Conservation (phyloP, 2,888 invertebrate genomes). For the Cremastobaeus sp. region DNA sequence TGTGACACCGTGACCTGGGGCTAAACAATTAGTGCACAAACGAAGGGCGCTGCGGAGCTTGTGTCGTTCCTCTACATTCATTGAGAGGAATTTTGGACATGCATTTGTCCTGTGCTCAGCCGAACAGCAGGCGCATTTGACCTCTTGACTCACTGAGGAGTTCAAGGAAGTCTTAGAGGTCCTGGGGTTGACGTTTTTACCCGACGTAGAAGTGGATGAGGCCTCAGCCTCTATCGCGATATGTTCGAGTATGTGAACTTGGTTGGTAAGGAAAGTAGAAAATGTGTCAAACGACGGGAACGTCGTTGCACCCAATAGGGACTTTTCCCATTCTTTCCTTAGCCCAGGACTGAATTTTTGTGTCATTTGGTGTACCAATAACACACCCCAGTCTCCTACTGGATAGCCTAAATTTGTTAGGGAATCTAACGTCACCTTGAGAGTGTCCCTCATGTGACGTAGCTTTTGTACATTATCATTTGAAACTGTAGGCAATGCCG, state of each 20-base stretch:
- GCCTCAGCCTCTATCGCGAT: neutral
- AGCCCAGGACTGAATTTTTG: neutral
- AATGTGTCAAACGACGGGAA: slow-evolving; percentile 1
- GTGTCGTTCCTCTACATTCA: neutral
- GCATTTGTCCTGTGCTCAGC: neutral
- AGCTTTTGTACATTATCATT: too few species aligned
- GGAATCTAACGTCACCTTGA: too few species aligned
- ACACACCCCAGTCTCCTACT: neutral
- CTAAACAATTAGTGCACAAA: neutral
- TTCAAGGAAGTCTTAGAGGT: too few species aligned
- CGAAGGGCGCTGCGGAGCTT: neutral
- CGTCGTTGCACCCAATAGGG: neutral
- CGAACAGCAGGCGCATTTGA: neutral
- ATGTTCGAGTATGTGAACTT: slow-evolving; percentile 12
- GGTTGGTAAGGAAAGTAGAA: neutral
- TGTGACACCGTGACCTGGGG: neutral
- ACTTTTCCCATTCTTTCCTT: too few species aligned
- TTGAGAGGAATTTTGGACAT: neutral
- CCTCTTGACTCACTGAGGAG: neutral
- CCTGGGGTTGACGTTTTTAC: neutral
- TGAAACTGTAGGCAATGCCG: too few species aligned
- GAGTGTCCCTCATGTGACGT: too few species aligned
- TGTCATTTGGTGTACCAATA: neutral
- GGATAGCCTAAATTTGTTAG: too few species aligned
- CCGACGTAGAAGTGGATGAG: too few species aligned